Percentiles rank a stretch among this genome's conserved stretches.
phyloP scores from a whole-genome alignment of 2,888 invertebrate genomes.

The Stenotaenia linearis region DNA sequence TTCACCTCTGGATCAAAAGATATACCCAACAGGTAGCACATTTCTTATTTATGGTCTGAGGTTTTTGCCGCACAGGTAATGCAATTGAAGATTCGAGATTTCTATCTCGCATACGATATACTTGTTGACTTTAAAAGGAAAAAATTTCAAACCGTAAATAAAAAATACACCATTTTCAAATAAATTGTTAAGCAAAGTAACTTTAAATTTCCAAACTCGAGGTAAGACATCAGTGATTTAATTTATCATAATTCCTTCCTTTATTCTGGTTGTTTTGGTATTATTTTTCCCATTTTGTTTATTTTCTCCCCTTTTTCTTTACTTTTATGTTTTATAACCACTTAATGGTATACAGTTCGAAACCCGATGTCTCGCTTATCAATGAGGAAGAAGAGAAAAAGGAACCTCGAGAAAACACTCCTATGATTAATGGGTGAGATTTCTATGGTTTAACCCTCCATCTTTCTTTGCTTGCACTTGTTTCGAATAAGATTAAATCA shows the following conservation, averaged over 20 bases:
- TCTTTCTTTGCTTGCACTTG: neutral
- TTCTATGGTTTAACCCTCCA: neutral
- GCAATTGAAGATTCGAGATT: too few species aligned
- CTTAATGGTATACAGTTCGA: neutral
- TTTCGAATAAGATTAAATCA: too few species aligned
- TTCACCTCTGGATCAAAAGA: too few species aligned
- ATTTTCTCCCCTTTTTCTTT: neutral
- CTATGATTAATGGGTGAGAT: slow-evolving; percentile 36
- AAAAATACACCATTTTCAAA: too few species aligned
- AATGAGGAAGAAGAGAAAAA: slow-evolving; percentile 31
- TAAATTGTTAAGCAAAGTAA: too few species aligned
- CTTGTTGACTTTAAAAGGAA: too few species aligned
- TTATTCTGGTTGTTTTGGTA: neutral
- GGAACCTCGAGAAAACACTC: slow-evolving; percentile 34
- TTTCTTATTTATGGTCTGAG: too few species aligned
- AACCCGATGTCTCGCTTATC: neutral
- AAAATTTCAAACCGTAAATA: too few species aligned
- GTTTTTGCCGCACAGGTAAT: too few species aligned
- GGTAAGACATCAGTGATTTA: neutral
- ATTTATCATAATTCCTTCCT: neutral
- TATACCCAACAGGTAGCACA: too few species aligned
- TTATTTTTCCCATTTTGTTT: neutral
- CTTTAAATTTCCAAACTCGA: neutral
- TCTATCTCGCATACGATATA: too few species aligned
- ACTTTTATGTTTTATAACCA: neutral